Conservation (phyloP, 2,888 invertebrate species). For the Heteromyza rotundicornis region DNA sequence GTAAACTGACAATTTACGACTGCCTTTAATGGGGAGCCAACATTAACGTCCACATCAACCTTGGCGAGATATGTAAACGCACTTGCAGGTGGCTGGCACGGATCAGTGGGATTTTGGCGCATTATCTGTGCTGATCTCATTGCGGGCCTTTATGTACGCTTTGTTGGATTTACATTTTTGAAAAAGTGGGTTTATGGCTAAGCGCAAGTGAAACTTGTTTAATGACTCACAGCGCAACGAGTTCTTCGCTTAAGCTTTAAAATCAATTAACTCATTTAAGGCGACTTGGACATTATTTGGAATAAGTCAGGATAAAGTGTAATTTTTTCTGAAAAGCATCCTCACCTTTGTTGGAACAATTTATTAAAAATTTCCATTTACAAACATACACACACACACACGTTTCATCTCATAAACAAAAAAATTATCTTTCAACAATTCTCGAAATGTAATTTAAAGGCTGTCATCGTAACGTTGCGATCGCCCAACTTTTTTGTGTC, state of each 20-base stretch:
- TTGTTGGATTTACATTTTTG: not conserved
- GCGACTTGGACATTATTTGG: not conserved
- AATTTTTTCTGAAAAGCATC: too few species aligned
- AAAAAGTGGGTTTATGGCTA: not conserved
- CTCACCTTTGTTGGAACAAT: too few species aligned
- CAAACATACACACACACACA: too few species aligned
- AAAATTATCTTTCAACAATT: too few species aligned
- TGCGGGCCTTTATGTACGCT: not conserved
- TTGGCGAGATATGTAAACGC: too few species aligned
- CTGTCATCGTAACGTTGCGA: not conserved
- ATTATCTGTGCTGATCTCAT: not conserved
- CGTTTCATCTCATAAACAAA: too few species aligned
- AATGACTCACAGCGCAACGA: not conserved
- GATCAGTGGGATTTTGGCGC: not conserved
- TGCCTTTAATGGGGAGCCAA: slow-evolving; percentile 2
- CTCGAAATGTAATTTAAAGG: too few species aligned
- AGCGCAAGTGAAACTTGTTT: not conserved
- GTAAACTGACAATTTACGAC: slow-evolving; percentile 3
- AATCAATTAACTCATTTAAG: not conserved
- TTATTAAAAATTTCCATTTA: too few species aligned
- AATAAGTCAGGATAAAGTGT: not conserved
- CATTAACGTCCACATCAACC: not conserved
- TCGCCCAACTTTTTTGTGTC: slow-evolving; percentile 2
- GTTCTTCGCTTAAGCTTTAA: not conserved
- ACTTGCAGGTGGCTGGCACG: not conserved